Evolutionary conservation across 2,113 vertebrate species (phyloP), one percentile per base, ranked within the genome.

Genomic region (Podarcis cretensis): DNA sequence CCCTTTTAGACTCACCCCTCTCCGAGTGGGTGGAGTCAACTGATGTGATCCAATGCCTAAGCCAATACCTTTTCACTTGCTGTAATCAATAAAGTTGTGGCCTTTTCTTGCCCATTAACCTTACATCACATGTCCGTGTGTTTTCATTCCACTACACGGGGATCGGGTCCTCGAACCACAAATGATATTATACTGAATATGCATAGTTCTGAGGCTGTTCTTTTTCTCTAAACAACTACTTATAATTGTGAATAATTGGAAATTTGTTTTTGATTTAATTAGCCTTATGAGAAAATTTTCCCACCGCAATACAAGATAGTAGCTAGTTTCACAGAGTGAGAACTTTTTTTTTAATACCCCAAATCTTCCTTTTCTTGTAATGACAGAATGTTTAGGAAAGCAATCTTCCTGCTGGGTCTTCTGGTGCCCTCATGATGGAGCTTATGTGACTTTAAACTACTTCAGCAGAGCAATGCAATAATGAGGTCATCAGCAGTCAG

Each of bases 391-490:
- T 40, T 87, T 89, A 80, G n/a, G 27, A 90, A 57, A 90, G 25
- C n/a, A 81, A 82, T 78, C 77, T 87, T 94, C 57, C 85, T 18
- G 65, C 91, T 89, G 81, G 77, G 27, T 30, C 37, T 89, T 88
- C 10, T 92, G 40, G 57, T 93, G 35, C 25, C 92, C 16, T 86
- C 82, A 30, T 77, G 76, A n/a, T 81, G 32, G 89, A 86, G 89
- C 81, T 75, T 91, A 89, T 92, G n/a, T 4, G 25, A 84, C 54
- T 87, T 13, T 2, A 32, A 90, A 91, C 87, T 87, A 57, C 69
- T 87, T 83, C 37, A 59, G 32, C 30, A 87, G 81, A 76, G 74
- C 89, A 92, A 76, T 32, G 18, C 76, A 87, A 84, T 91, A 93
- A 89, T 54, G n/a, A 63, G 18, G 35, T 92, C 81, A 84, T 89